These are phyloP conservation scores for Platyrinchus mystaceus DNA, from an alignment of 2,797 vertebrate species.

Conservation along the genomic window DNA sequence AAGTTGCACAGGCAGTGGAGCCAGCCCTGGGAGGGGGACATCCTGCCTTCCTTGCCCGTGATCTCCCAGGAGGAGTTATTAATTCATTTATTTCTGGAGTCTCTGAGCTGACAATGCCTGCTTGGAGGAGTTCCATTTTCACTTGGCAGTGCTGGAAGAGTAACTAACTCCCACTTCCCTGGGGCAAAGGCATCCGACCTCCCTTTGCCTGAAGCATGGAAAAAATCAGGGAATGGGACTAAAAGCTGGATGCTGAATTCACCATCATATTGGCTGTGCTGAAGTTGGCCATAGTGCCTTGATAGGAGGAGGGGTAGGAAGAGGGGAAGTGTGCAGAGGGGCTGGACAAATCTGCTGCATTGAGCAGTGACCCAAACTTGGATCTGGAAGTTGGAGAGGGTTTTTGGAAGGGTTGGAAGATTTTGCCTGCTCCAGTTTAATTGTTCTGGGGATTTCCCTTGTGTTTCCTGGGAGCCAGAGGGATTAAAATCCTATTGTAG, in stretches of 20 bases:
- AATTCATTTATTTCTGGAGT: not conserved
- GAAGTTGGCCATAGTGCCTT: not conserved
- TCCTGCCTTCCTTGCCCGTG: not conserved
- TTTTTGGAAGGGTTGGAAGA: not conserved
- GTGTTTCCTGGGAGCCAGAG: not conserved
- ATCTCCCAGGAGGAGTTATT: not conserved
- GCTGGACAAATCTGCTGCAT: not conserved
- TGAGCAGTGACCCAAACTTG: not conserved
- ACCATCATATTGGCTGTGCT: not conserved
- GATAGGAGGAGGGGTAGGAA: rapidly evolving
- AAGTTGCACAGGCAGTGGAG: not conserved
- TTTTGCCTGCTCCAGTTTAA: not conserved
- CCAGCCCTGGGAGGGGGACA: not conserved
- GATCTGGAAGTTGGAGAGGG: not conserved
- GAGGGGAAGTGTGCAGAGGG: not conserved
- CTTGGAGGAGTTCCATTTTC: constrained; percentile 16
- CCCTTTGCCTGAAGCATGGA: not conserved
- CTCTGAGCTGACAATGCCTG: not conserved
- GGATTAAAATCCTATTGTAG: not conserved
- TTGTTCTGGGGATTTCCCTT: not conserved
- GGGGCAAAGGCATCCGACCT: not conserved
- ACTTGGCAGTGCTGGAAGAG: not conserved
- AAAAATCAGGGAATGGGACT: not conserved
- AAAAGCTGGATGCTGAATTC: not conserved
- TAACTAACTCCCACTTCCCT: not conserved